These are phyloP conservation scores for Ranitomeya variabilis DNA, from an alignment of 2,113 vertebrate genomes.

Conservation along the genomic window DNA sequence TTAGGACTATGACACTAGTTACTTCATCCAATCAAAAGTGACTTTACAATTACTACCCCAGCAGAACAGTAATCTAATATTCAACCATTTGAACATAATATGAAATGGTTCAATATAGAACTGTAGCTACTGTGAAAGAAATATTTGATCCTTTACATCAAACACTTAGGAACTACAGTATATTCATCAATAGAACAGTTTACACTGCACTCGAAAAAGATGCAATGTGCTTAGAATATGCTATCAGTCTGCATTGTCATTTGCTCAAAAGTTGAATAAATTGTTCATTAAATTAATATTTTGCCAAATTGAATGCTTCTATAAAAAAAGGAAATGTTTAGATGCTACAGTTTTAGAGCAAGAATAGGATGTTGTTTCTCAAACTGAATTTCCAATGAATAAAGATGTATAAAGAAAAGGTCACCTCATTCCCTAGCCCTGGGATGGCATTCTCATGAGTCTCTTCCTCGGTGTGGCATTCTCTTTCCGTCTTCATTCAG, in stretches of 20 bases:
- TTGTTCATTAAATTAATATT: conserved; percentile 29
- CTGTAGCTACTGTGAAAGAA: neutral
- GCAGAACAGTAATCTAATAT: neutral
- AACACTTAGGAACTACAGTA: neutral
- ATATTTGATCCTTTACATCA: neutral
- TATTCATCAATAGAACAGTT: neutral
- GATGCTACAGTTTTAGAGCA: neutral
- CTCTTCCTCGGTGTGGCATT: conserved; percentile 49
- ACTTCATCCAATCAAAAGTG: too few relatives aligned
- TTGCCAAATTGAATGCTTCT: neutral
- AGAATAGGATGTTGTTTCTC: neutral
- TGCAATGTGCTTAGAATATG: conserved; percentile 1
- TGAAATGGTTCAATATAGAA: neutral
- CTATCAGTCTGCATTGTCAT: neutral
- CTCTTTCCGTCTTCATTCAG: conserved; percentile 51
- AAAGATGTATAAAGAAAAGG: conserved; percentile 48
- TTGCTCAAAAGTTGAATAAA: conserved; percentile 28
- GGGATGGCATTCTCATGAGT: conserved; percentile 32
- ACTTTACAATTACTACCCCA: neutral
- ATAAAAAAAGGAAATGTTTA: neutral
- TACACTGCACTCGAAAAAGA: neutral
- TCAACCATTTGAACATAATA: neutral
- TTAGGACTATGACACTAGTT: too few relatives aligned
- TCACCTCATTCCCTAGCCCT: conserved; percentile 57
- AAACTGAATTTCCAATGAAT: conserved; percentile 17